Base-by-base conservation (phyloP, 2,797 vertebrate species). In the Bradypodion ventrale region DNA sequence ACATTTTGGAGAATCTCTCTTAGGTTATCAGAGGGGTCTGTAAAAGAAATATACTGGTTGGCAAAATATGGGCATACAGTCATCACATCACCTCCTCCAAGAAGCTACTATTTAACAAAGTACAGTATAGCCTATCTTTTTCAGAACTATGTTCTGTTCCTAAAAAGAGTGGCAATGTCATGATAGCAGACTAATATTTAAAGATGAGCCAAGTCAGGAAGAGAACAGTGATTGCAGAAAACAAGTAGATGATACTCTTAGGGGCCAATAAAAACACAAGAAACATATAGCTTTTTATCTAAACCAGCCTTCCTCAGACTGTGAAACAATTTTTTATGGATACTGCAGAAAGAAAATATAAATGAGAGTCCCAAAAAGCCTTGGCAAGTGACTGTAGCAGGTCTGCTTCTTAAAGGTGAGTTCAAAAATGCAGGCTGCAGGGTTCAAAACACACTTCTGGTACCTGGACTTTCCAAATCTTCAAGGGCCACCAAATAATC, bases 1-100 rank as follows among this genome's bases (percentile, higher is more conserved):
- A 99, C 98, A 97, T 99, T 99, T 95, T 99, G 98, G 75, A 99
- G 98, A 93, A 99, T 99, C 94, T 99, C 98, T 86, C 98, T 97
- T 94, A 99, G 96, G 93, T 99, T 99, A 95, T 99, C 98, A 91
- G 96, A 97, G 60, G 98, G 98, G 89, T 99, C 99, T 99, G 95
- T 32, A 94, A 93, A 90, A 95, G 73, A 94, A 78, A 89, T 73
- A 91, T 86, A 88, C 89, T 88, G 85, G 37, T 10, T 84, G 13
- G 65, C 2, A 83, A 0, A 85, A 23, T 7, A 15, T 87, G 1
- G 15, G 52, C 75, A 79, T 74, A 82, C 32, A 81, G 3, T 63
- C 16, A 0, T 0, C 9, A 32, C 5, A 68, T 37, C 42, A 66
- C 59, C 13, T 65, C 16, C 27, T 42, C n/a, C 23, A 65, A 37